A percentile compares a stretch with the other conserved stretches of the same genome.
phyloP scores from a whole-genome alignment of 2,113 vertebrate genomes.

The Delphinus delphis region DNA sequence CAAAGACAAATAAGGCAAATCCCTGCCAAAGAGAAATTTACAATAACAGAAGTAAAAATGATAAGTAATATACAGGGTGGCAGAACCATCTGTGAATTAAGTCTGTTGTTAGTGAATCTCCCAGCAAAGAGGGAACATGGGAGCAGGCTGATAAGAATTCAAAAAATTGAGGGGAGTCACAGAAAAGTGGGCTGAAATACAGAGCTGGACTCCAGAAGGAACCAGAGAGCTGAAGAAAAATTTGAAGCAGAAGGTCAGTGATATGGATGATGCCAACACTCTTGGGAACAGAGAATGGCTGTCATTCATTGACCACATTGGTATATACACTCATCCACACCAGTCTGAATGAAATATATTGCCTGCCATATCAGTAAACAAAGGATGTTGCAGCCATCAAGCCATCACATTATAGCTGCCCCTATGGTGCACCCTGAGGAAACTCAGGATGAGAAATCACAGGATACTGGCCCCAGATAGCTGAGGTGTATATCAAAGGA shows the following conservation, averaged over 20 bases:
- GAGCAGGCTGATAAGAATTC: background rate
- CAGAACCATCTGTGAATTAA: background rate
- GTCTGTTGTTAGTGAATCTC: background rate
- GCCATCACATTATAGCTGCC: background rate
- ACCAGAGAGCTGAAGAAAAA: background rate
- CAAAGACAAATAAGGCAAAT: background rate
- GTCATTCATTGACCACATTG: background rate
- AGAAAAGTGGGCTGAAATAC: background rate
- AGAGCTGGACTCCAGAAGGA: background rate
- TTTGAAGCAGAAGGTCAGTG: background rate
- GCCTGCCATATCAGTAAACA: background rate
- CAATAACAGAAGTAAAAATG: background rate
- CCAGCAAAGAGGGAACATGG: background rate
- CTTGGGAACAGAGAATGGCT: background rate
- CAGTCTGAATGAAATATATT: background rate
- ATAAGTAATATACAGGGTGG: background rate
- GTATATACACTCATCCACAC: background rate
- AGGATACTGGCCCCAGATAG: background rate
- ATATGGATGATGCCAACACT: background rate
- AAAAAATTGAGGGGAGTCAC: background rate
- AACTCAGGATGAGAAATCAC: background rate
- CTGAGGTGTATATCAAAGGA: background rate
- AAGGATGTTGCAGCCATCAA: background rate
- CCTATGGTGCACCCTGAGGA: background rate
- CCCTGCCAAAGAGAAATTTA: background rate